Evolutionary conservation across 2,113 vertebrate species (phyloP).

Genomic region (Parotia lawesii): DNA sequence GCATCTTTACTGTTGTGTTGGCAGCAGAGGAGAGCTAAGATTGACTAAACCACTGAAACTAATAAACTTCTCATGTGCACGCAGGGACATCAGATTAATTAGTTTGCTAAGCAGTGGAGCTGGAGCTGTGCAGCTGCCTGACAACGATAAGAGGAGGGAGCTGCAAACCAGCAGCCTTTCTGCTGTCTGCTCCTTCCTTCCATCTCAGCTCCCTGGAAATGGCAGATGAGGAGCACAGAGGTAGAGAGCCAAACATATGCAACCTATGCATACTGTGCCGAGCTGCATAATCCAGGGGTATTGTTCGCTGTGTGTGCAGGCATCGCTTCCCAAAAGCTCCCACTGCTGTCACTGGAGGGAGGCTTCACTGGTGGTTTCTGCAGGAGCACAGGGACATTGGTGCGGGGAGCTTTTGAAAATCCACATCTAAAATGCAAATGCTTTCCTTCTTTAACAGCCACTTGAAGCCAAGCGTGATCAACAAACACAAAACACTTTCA

Average conservation of each 20-base stretch:
- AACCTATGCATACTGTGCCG: neutral
- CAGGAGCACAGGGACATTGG: neutral
- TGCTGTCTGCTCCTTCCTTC: neutral
- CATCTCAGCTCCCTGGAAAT: neutral
- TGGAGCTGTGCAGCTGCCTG: neutral
- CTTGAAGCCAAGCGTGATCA: neutral
- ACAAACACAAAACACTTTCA: neutral
- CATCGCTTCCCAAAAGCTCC: neutral
- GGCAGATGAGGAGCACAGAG: slow-evolving; percentile 8
- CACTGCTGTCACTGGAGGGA: neutral
- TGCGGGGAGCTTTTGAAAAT: neutral
- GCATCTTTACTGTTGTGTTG: neutral
- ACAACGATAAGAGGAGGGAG: neutral
- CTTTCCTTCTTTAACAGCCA: neutral
- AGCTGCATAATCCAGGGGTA: neutral
- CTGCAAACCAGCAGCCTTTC: neutral
- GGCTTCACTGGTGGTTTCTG: neutral
- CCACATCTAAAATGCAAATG: slow-evolving; percentile 4
- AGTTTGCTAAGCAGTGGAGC: neutral
- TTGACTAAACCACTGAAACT: slow-evolving; percentile 4
- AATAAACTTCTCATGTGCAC: neutral
- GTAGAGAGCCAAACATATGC: neutral
- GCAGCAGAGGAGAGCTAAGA: neutral
- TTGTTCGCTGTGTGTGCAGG: neutral
- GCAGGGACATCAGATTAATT: neutral